These are phyloP conservation scores for Prunella himalayana DNA, from an alignment of 2,113 vertebrate species.

Conservation along the genomic window DNA sequence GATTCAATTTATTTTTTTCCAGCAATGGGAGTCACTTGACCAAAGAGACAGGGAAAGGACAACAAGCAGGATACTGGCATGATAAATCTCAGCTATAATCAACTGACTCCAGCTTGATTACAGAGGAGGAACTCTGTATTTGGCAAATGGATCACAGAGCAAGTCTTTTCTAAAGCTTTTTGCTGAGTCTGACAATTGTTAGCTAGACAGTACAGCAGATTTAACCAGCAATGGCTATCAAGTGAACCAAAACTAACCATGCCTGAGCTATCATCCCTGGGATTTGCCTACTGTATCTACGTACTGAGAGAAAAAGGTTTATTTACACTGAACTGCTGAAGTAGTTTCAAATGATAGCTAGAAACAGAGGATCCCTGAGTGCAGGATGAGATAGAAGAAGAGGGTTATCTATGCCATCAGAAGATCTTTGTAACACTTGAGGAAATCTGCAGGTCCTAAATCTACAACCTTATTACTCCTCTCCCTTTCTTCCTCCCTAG, in stretches of 20 bases:
- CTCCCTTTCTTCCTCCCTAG: neutral
- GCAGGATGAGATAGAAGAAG: neutral
- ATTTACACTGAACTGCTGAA: neutral
- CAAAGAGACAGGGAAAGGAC: slow-evolving; percentile 25
- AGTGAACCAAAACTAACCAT: slow-evolving; percentile 28
- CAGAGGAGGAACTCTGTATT: slow-evolving; percentile 40
- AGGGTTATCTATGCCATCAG: neutral
- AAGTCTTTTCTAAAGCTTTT: slow-evolving; percentile 38
- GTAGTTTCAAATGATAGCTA: neutral
- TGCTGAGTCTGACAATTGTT: slow-evolving; percentile 32
- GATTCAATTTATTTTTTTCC: neutral
- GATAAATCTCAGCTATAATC: slow-evolving; percentile 46
- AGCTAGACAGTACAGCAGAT: neutral
- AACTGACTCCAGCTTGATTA: slow-evolving; percentile 57
- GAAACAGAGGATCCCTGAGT: neutral
- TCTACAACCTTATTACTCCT: neutral
- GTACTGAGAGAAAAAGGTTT: neutral
- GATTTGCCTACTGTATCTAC: neutral
- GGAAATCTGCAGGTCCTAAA: neutral
- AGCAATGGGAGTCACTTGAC: neutral
- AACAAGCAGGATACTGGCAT: neutral
- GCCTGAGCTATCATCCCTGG: neutral
- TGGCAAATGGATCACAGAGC: slow-evolving; percentile 56
- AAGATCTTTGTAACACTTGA: neutral
- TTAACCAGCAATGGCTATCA: slow-evolving; percentile 41